Conservation (phyloP, 1,140 invertebrate genomes). For the Nixonia krombeini region DNA sequence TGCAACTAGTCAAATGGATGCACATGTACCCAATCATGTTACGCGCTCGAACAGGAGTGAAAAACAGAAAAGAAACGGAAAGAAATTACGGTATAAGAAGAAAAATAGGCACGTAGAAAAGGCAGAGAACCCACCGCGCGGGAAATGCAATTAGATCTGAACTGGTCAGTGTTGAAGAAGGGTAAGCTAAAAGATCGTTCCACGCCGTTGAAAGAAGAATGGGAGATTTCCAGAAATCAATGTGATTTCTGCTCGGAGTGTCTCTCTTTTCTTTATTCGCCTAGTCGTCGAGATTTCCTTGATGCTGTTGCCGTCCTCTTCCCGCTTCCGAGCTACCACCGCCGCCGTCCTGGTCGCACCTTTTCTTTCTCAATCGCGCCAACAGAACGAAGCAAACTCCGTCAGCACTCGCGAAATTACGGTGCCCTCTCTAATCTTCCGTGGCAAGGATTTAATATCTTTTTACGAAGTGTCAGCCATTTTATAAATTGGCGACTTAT, state of each 20-base stretch:
- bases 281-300: constrained; percentile 24
- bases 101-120: constrained; percentile 31
- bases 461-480: constrained; percentile 34
- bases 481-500: constrained; percentile 38
- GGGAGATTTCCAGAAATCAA: constrained; percentile 46
- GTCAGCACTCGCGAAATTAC: constrained; percentile 12
- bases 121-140: constrained; percentile 34
- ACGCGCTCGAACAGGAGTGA: too few relatives aligned
- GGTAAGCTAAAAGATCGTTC: constrained; percentile 25
- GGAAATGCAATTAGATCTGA: constrained; percentile 59
- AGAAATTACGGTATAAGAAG: too few relatives aligned
- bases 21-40: too few relatives aligned
- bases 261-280: constrained; percentile 14
- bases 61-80: too few relatives aligned
- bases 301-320: not conserved
- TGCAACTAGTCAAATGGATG: too few relatives aligned
- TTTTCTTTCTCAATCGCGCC: not conserved
- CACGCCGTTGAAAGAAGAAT: constrained; percentile 8
- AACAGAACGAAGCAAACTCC: constrained; percentile 1
- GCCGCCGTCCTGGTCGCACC: not conserved
- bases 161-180: constrained; percentile 42
- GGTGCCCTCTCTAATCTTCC: constrained; percentile 23
- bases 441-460: constrained; percentile 30
- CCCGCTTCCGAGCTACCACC: not conserved
- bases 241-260: constrained; percentile 40